Evolutionary conservation across 1,140 invertebrate genomes (phyloP), one percentile per base, ranked within the genome.

Genomic region (Ips typographus): DNA sequence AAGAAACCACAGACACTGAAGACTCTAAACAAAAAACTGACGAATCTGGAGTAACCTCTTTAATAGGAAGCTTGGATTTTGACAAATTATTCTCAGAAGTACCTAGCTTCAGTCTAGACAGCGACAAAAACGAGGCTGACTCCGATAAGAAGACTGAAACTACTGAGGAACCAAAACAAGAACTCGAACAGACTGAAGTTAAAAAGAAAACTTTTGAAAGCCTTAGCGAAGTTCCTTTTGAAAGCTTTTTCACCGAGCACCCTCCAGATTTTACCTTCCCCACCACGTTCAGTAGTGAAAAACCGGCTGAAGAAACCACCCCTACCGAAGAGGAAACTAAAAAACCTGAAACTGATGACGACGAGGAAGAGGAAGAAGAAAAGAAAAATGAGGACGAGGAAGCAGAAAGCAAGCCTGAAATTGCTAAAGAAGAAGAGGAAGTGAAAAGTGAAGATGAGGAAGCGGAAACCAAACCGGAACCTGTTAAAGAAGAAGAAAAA

Each of bases 381-480:
- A 7, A 4, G 67, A 68, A 8, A 41, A 68, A 61, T 43, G 57
- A 68, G 40, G 51, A 68, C 39, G 5, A 53, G 6, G 7, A 63
- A 52, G 5, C 43, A 55, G 40, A 56, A 40, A 49, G 37, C 41
- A 52, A 22, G 36, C 5, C 4, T 36, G n/a, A 47, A 47, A 47
- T 56, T 37, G 38, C 7, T n/a, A 51, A 55, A 40, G 52, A 64
- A 65, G 44, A 68, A 59, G 40, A 59, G 8, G 53, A 57, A 66
- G 60, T 57, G 6, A n/a, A 63, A 59, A 66, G 64, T 56, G 52
- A 52, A 37, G 62, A 65, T 37, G 65, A 51, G 37, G 53, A 59
- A 51, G 2, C 7, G 3, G 58, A 65, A 65, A n/a, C 39, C 6
- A 47, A 61, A 61, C n/a, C 3, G 4, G 61, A 64, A 51, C n/a